Evolutionary conservation across 2,113 vertebrate genomes (phyloP), one percentile per base, ranked within the genome.

Genomic region (Oxyruncus cristatus): DNA sequence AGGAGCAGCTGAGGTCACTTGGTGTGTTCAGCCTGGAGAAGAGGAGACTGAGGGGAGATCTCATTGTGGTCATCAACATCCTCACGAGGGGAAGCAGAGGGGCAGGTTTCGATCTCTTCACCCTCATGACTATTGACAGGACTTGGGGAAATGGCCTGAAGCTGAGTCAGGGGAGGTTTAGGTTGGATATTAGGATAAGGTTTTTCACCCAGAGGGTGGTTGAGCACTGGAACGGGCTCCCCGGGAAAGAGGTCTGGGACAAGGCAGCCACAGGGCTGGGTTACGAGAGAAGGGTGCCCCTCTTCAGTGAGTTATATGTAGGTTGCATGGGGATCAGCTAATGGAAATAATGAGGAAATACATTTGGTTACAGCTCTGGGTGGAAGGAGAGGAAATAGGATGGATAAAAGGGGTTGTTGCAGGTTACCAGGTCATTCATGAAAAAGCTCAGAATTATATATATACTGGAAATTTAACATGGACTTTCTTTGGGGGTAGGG

Each of bases 251-350:
- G 14, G 19, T 28, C 26, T 50, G 47, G 58, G 62, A 66, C 62
- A 39, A 71, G 61, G 47, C 33, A 71, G 61, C 50, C 8, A 0
- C 11, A 52, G 12, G 21, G 12, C 37, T 68, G 44, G 27, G 5
- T 88, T 63, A 33, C 0, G 0, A 59, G 71, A 67, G 53, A 14
- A 89, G 44, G n/a, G 8, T 30, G 50, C 41, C 33, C 6, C 18
- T 71, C 65, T 59, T 49, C 0, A 1, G 20, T 61, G 82, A 47
- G 27, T 55, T 83, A 5, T 4, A 9, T 46, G 22, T 62, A 21
- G 33, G 8, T 27, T 14, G 3, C 20, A n/a, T 55, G 26, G 35
- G n/a, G 58, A 84, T 62, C n/a, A 50, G 26, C n/a, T 65, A 46
- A 10, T 58, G 55, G 68, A 77, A 74, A 14, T 84, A 71, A 42